Evolutionary conservation across 2,888 invertebrate species (phyloP).

Genomic region (Noctuana brunneofusca): DNA sequence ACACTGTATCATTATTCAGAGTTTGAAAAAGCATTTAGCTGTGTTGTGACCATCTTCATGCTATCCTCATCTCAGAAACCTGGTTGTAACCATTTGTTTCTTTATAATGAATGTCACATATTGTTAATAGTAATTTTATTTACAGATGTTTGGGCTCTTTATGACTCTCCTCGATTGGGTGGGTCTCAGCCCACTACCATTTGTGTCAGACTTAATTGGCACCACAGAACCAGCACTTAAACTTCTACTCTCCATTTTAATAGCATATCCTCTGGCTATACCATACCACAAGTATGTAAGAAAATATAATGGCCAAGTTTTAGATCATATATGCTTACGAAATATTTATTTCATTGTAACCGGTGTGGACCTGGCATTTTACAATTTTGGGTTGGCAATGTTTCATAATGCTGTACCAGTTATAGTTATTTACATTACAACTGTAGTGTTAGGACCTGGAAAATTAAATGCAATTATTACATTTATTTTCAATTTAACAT

Average conservation of each 20-base stretch:
- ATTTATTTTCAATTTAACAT: constrained; percentile 91
- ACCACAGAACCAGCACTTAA: constrained; percentile 86
- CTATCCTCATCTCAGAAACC: too few species aligned
- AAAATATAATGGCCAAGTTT: constrained; percentile 39
- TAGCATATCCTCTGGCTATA: constrained; percentile 78
- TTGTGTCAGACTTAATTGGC: constrained; percentile 76
- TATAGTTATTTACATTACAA: constrained; percentile 86
- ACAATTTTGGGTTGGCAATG: constrained; percentile 91
- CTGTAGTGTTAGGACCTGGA: constrained; percentile 85
- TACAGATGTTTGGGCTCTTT: constrained; percentile 63
- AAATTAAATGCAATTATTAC: constrained; percentile 85
- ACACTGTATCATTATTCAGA: too few species aligned
- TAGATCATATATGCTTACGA: constrained; percentile 67
- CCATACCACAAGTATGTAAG: constrained; percentile 60
- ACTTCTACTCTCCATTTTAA: constrained; percentile 84
- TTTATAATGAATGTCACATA: too few species aligned
- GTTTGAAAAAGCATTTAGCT: too few species aligned
- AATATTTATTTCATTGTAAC: constrained; percentile 88
- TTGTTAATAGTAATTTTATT: too few species aligned
- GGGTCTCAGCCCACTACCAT: constrained; percentile 62
- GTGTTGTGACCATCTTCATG: too few species aligned
- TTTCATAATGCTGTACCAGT: constrained; percentile 90
- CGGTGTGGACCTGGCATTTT: constrained; percentile 90
- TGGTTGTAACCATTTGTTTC: too few species aligned
- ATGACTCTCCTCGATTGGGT: constrained; percentile 52